These are phyloP conservation scores for Shargacucullia verbasci DNA, from an alignment of 2,888 invertebrate genomes.

Conservation along the genomic window DNA sequence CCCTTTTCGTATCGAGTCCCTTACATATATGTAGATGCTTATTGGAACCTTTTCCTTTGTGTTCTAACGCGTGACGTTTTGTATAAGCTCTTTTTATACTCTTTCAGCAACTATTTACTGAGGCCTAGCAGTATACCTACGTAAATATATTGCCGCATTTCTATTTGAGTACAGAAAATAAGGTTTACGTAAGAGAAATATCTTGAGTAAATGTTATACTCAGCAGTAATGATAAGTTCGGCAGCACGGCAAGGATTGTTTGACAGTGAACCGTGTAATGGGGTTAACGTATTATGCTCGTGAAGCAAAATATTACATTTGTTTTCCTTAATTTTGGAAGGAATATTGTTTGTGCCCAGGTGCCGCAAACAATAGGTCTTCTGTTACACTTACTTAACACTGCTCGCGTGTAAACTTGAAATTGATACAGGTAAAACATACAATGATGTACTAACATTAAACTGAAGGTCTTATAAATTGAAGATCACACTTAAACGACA, in stretches of 20 bases:
- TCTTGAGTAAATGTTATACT: constrained; percentile 37
- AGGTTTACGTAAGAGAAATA: constrained; percentile 47
- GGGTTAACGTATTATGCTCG: constrained; percentile 16
- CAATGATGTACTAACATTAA: too few species aligned
- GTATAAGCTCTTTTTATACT: constrained; percentile 70
- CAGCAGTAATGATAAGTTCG: constrained; percentile 23
- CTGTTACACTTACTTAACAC: too few species aligned
- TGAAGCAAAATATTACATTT: constrained; percentile 17
- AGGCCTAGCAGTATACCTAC: constrained; percentile 58
- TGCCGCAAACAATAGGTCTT: too few species aligned
- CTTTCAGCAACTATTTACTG: constrained; percentile 67
- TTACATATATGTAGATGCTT: constrained; percentile 73
- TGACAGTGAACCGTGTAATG: constrained; percentile 38
- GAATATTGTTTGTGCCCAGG: too few species aligned
- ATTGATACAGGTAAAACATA: too few species aligned
- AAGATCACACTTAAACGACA: too few species aligned
- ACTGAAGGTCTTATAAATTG: too few species aligned
- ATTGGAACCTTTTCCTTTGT: constrained; percentile 76
- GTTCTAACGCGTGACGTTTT: constrained; percentile 72
- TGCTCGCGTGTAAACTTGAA: too few species aligned
- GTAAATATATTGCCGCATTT: constrained; percentile 60
- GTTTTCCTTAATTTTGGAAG: too few species aligned
- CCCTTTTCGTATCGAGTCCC: constrained; percentile 72
- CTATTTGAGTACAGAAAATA: constrained; percentile 54
- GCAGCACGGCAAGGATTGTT: constrained; percentile 21